Evolutionary conservation across 2,113 vertebrate genomes (phyloP), one percentile per base, ranked within the genome.

Genomic region (Halichoeres trimaculatus): DNA sequence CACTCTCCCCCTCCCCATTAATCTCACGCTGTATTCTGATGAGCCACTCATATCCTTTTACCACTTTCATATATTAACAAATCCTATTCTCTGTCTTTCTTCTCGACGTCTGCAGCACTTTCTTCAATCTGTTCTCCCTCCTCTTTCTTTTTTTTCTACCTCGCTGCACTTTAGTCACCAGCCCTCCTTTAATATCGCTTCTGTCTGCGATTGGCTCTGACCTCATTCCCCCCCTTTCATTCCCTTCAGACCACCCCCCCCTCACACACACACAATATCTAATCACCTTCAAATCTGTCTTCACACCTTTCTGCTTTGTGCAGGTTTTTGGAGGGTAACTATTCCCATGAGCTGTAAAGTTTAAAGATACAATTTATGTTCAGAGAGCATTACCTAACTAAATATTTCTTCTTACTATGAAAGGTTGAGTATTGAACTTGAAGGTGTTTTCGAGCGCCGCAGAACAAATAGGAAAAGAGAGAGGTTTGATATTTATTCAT

Each of bases 141-240:
- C 23, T 52, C 36, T 61, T 36, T 8, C 38, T 30, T 30, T 40
- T 12, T n/a, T 8, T 47, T 43, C 14, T 43, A n/a, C 43, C 17
- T 17, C 17, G 24, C 52, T 60, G 63, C 71, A 72, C 57, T 50
- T 60, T 11, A 26, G 51, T 41, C 71, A 4, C 60, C 54, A 36
- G 60, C 72, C 38, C 47, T 61, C 60, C 54, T 85, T 80, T 83
- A 63, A 64, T 70, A 74, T 70, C 80, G 71, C 85, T 82, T 64
- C 74, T 53, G 74, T 89, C 79, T 76, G 70, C 60, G 86, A 90
- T 92, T 89, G 90, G 85, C 45, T 84, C 66, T 84, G 79, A 87
- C 90, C 91, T 85, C 59, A 48, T 81, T 86, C 72, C 74, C 74
- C 38, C 71, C 80, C 84, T 85, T 83, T 79, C 82, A 78, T 84